These are phyloP conservation scores for Scrobipalpa atriplicella DNA, from an alignment of 2,888 invertebrate genomes.

Conservation along the genomic window DNA sequence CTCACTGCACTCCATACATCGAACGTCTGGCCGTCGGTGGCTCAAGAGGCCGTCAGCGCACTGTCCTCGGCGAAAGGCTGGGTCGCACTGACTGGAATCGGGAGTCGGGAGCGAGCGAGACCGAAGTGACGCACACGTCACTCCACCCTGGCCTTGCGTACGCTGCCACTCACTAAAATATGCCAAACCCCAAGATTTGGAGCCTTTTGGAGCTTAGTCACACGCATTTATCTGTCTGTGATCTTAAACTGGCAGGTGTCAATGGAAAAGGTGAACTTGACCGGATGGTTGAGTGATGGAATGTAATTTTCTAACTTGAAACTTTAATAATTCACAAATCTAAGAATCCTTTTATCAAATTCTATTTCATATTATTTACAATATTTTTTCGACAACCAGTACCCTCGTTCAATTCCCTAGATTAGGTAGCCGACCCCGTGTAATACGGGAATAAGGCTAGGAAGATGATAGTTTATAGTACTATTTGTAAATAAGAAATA, in stretches of 20 bases:
- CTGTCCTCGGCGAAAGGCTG: constrained; percentile 66
- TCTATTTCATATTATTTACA: too few species aligned
- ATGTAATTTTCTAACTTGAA: background rate
- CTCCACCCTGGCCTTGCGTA: constrained; percentile 47
- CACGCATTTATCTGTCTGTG: constrained; percentile 8
- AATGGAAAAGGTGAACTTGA: background rate
- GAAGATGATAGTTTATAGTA: too few species aligned
- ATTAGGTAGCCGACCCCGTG: too few species aligned
- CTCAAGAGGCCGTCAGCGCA: background rate
- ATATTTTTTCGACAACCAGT: too few species aligned
- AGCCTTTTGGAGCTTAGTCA: background rate
- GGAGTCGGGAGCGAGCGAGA: constrained; percentile 51
- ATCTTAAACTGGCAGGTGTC: background rate
- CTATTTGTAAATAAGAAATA: too few species aligned
- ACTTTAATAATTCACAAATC: too few species aligned
- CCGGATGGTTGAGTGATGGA: background rate
- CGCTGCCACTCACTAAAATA: constrained; percentile 45
- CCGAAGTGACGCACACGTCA: constrained; percentile 61
- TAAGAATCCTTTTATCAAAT: too few species aligned
- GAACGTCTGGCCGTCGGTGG: constrained; percentile 34
- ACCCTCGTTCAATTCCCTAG: too few species aligned
- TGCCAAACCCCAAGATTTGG: constrained; percentile 10
- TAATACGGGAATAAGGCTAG: too few species aligned
- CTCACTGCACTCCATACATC: constrained; percentile 74
- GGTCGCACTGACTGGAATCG: constrained; percentile 65